phyloP scores from a whole-genome alignment of 1,140 invertebrate genomes.

The Pogonus chalceus region DNA sequence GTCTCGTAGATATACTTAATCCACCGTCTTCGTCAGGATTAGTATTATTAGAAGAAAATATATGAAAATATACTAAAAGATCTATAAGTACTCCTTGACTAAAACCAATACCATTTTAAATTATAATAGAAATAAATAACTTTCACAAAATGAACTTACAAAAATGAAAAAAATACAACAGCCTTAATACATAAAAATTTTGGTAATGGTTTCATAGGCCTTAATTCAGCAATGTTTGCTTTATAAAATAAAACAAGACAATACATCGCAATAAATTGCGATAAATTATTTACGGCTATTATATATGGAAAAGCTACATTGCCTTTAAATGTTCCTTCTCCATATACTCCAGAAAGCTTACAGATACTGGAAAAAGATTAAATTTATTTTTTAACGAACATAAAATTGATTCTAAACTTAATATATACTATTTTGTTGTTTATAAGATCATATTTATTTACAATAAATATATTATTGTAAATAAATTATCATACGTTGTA shows the following conservation, averaged over 20 bases:
- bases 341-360: constrained; percentile 74
- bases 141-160: constrained; percentile 79
- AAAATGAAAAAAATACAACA: constrained; percentile 96
- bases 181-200: constrained; percentile 98
- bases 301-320: constrained; percentile 85
- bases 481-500: no score
- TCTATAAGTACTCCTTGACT: constrained; percentile 89
- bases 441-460: no score
- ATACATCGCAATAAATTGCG: constrained; percentile 94
- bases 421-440: no score
- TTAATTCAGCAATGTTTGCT: constrained; percentile 75
- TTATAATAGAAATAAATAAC: no score
- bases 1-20: constrained; percentile 61
- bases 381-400: no score
- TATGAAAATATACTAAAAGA: constrained; percentile 66
- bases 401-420: no score
- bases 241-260: constrained; percentile 89
- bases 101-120: no score
- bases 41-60: constrained; percentile 58
- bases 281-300: constrained; percentile 84
- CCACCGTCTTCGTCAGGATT: constrained; percentile 57
- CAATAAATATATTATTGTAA: no score
- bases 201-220: constrained; percentile 85
- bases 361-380: constrained; percentile 70
- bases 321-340: constrained; percentile 78